These are phyloP conservation scores for Silurus lanzhouensis DNA, from an alignment of 2,797 vertebrate species.

Conservation along the genomic window DNA sequence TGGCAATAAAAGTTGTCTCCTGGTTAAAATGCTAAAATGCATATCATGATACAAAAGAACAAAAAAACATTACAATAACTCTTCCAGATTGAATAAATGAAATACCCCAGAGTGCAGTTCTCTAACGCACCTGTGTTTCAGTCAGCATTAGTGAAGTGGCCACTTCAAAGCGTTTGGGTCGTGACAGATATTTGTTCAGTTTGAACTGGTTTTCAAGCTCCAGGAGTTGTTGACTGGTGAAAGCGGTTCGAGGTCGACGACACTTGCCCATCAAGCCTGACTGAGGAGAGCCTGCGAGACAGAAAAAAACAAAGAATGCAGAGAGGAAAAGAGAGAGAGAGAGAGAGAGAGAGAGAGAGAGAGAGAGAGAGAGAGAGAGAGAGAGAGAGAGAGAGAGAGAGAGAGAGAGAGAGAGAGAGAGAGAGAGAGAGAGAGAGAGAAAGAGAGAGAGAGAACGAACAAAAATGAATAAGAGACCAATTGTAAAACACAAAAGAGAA, in stretches of 20 bases:
- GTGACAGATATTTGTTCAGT: conserved; percentile 90
- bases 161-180: conserved; percentile 93
- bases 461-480: conserved; percentile 20
- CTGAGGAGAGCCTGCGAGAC: conserved; percentile 70
- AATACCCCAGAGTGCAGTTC: neutral
- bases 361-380: conserved; percentile 16
- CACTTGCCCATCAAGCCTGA: conserved; percentile 85
- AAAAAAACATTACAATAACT: neutral
- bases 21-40: neutral
- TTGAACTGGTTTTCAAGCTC: conserved; percentile 94
- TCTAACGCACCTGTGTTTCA: conserved; percentile 80
- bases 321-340: neutral
- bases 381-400: neutral
- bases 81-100: neutral
- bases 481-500: conserved; percentile 36
- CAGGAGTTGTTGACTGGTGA: conserved; percentile 91
- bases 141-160: conserved; percentile 90
- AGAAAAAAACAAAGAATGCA: conserved; percentile 2
- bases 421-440: conserved; percentile 22
- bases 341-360: neutral
- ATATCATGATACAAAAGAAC: neutral
- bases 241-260: conserved; percentile 88
- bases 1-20: neutral
- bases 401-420: neutral
- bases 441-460: neutral